A percentile compares a stretch with the other conserved stretches of the same genome.
Conservation (phyloP, 2,888 invertebrate genomes). For the Didymodactylos carnosus region DNA sequence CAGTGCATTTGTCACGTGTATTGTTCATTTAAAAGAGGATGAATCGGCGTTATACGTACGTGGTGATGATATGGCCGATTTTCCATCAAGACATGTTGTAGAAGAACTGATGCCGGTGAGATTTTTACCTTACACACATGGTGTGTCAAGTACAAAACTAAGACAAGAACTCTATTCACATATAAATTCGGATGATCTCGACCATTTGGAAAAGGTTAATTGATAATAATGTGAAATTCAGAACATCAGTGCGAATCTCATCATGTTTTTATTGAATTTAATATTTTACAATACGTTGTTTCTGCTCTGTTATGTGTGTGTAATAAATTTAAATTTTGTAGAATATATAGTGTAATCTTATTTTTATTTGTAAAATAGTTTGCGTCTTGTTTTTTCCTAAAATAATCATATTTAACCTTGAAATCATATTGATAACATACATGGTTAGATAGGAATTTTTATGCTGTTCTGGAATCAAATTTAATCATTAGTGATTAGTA, state of each 20-base stretch:
- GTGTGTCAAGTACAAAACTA: constrained; percentile 18
- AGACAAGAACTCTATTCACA: constrained; percentile 17
- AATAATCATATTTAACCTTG: too few relatives aligned
- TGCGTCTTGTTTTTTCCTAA: too few relatives aligned
- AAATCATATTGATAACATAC: too few relatives aligned
- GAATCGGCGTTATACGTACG: constrained; percentile 23
- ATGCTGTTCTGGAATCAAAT: too few relatives aligned
- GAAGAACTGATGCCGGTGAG: constrained; percentile 24
- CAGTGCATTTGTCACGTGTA: constrained; percentile 21
- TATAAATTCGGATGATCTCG: constrained; percentile 3
- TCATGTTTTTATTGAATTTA: neutral
- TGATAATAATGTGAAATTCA: neutral
- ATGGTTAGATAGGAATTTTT: too few relatives aligned
- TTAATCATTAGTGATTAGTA: too few relatives aligned
- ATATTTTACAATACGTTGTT: neutral
- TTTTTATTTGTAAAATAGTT: too few relatives aligned
- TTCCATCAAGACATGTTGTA: constrained; percentile 23
- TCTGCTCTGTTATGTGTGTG: neutral
- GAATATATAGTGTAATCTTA: too few relatives aligned
- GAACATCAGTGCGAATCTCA: too few relatives aligned
- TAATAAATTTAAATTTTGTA: neutral
- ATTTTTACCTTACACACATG: constrained; percentile 24
- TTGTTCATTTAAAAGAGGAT: constrained; percentile 18
- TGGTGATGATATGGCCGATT: constrained; percentile 27
- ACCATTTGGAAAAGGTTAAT: constrained; percentile 9